phyloP scores from a whole-genome alignment of 2,113 vertebrate genomes.

The Arothron firmamentum region DNA sequence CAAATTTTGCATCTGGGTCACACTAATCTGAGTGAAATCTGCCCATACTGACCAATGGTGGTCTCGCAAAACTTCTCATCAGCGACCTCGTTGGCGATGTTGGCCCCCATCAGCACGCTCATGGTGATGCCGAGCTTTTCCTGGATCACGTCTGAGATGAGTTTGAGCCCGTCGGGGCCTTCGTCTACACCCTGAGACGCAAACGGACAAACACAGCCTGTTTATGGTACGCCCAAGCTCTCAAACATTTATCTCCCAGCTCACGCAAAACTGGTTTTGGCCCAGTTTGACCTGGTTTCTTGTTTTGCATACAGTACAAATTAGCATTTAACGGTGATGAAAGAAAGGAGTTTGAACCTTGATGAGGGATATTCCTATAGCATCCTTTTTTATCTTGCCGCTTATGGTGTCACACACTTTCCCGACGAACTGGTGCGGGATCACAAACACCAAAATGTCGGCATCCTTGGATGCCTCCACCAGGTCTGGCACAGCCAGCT shows the following conservation, averaged over 20 bases:
- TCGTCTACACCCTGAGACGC: conserved; percentile 86
- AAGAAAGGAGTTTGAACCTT: conserved; percentile 76
- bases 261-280: background rate
- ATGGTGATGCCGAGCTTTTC: conserved; percentile 87
- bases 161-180: conserved; percentile 87
- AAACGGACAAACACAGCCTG: background rate
- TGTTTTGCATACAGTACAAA: background rate
- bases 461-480: conserved; percentile 80
- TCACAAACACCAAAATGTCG: conserved; percentile 91
- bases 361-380: conserved; percentile 89
- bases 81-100: conserved; percentile 94
- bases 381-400: conserved; percentile 81
- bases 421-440: conserved; percentile 92
- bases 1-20: no score
- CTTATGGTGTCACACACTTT: conserved; percentile 88
- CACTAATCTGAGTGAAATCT: background rate
- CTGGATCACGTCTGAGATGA: conserved; percentile 94
- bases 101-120: conserved; percentile 95
- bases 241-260: background rate
- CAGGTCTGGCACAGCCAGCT: conserved; percentile 91
- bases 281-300: no score
- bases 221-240: background rate
- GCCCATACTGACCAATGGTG: conserved; percentile 84
- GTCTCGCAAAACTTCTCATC: conserved; percentile 97
- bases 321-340: background rate